Evolutionary conservation across 2,113 vertebrate genomes (phyloP), one percentile per base, ranked within the genome.

Genomic region (Sapayoa aenigma): DNA sequence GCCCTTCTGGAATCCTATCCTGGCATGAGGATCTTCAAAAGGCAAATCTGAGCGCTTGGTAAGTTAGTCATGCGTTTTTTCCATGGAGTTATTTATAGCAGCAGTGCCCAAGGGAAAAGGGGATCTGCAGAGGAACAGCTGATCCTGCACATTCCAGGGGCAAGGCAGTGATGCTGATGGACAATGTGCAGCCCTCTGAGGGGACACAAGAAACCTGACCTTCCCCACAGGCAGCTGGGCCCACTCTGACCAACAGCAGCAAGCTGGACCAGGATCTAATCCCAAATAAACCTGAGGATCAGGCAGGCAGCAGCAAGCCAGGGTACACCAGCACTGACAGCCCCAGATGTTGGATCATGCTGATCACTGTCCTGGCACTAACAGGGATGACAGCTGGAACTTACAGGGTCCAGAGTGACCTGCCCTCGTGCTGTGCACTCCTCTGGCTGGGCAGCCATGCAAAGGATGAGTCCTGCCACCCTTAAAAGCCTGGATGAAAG

Each of bases 321-420:
- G 22, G 60, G 41, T 37, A 76, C 14, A 6, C 25, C 1, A 2
- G 27, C 11, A 42, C 35, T 4, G 6, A 78, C 14, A 62, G 42
- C 47, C 66, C 23, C 0, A 0, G 15, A 39, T 4, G 0, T 5
- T 7, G 1, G 22, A 52, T 2, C 65, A 47, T 5, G 60, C n/a
- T 9, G 5, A 11, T 15, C 69, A 87, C 82, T 11, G 1, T 25
- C 41, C 62, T 18, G 22, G 44, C 39, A 30, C 17, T 71, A 17
- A 35, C 31, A 63, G 42, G 33, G 14, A 42, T 2, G 19, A 58
- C 77, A 59, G 56, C 16, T 20, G 59, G 66, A 65, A 84, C 59
- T 35, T 7, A 31, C 9, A 39, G 28, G 7, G 14, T 37, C 5
- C 0, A n/a, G n/a, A 13, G 21, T 52, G 33, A 63, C 28, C 63